Conservation (phyloP, 1,140 invertebrate species). For the Habropoda laboriosa region DNA sequence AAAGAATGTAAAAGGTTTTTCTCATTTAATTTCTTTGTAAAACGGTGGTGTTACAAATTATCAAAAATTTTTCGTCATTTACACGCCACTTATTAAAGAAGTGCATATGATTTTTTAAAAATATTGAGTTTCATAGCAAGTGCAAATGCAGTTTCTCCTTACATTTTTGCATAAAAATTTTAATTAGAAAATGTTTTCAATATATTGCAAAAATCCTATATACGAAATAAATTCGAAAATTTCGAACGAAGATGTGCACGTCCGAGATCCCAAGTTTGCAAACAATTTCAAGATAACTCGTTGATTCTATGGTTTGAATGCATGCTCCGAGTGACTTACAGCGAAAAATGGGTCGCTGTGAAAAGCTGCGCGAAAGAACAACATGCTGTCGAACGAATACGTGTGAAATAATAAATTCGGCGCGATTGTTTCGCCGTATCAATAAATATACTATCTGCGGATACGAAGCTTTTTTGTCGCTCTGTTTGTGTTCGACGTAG, state of each 20-base stretch:
- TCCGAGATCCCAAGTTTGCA: neutral
- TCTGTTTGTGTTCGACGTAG: constrained; percentile 41
- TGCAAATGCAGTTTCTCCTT: too few relatives aligned
- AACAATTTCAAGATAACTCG: constrained; percentile 15
- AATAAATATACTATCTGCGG: constrained; percentile 66
- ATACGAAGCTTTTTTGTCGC: constrained; percentile 52
- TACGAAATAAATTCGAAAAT: too few relatives aligned
- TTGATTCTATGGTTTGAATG: constrained; percentile 9
- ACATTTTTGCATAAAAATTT: too few relatives aligned
- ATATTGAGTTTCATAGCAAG: too few relatives aligned
- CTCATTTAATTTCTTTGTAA: too few relatives aligned
- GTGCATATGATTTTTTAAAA: too few relatives aligned
- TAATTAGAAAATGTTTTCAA: too few relatives aligned
- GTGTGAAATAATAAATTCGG: constrained; percentile 66
- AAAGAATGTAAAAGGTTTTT: too few relatives aligned
- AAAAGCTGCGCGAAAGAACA: constrained; percentile 7
- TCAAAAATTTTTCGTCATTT: too few relatives aligned
- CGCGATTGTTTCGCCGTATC: constrained; percentile 68
- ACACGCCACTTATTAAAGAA: too few relatives aligned
- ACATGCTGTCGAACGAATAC: constrained; percentile 34
- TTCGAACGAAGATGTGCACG: neutral
- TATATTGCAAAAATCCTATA: too few relatives aligned
- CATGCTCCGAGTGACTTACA: neutral
- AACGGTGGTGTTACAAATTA: too few relatives aligned
- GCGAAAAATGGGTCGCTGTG: neutral